Conservation (phyloP, 2,888 invertebrate genomes). For the Caenorhabditis panamensis region DNA sequence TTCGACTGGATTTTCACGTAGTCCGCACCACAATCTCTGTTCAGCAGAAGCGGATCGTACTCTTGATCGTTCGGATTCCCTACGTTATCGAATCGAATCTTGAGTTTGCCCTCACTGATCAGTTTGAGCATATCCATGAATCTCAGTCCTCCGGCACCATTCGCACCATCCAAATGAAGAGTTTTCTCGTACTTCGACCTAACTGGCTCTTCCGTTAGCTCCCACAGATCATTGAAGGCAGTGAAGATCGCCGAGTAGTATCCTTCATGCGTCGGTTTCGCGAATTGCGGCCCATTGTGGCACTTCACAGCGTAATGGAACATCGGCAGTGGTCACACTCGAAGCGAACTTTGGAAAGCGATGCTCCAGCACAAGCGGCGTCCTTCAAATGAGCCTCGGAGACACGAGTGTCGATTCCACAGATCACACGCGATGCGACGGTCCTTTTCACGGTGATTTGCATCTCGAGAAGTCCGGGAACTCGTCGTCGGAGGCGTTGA, state of each 20-base stretch:
- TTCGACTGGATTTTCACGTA: slow-evolving; percentile 92
- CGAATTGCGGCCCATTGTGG: slow-evolving; percentile 88
- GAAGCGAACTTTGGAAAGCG: slow-evolving; percentile 52
- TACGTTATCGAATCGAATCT: slow-evolving; percentile 85
- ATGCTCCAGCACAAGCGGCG: slow-evolving; percentile 66
- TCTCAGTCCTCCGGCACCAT: slow-evolving; percentile 93
- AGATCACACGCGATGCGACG: slow-evolving; percentile 55
- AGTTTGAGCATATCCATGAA: slow-evolving; percentile 57
- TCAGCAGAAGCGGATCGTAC: slow-evolving; percentile 84
- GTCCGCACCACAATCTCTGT: slow-evolving; percentile 92
- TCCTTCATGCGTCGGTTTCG: slow-evolving; percentile 88
- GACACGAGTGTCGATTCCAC: slow-evolving; percentile 73
- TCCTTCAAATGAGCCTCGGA: slow-evolving; percentile 65
- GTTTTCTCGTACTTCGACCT: slow-evolving; percentile 31
- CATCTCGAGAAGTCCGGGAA: slow-evolving; percentile 65
- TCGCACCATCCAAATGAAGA: slow-evolving; percentile 90
- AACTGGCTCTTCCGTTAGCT: slow-evolving; percentile 27
- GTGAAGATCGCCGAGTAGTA: slow-evolving; percentile 90
- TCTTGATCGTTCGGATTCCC: not conserved
- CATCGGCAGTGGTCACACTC: slow-evolving; percentile 94
- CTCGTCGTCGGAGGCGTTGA: slow-evolving; percentile 69
- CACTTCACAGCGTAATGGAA: slow-evolving; percentile 94
- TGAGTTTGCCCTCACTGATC: slow-evolving; percentile 32
- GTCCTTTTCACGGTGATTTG: slow-evolving; percentile 30
- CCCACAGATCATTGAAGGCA: slow-evolving; percentile 85